phyloP scores from a whole-genome alignment of 2,797 vertebrate genomes.

The Serranus cabrilla region DNA sequence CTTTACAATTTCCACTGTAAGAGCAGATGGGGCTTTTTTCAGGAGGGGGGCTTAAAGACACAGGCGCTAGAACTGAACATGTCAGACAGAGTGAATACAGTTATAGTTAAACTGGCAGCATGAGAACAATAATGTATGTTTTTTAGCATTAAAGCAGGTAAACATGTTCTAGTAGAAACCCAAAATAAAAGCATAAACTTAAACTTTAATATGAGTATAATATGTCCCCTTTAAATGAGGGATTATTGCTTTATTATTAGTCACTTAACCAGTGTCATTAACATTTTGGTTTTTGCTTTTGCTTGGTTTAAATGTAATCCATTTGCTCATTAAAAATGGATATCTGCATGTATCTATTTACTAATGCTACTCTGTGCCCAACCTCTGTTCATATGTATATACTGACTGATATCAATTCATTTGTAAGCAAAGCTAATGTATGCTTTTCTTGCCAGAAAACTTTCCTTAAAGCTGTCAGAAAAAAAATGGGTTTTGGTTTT shows the following conservation, averaged over 20 bases:
- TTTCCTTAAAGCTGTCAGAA: conserved; percentile 23
- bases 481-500: conserved; percentile 37
- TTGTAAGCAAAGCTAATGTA: conserved; percentile 25
- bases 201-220: no score
- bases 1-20: no score
- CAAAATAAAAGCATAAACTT: no score
- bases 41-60: no score
- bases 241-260: conserved; percentile 24
- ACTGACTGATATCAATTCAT: conserved; percentile 12
- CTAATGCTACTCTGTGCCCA: conserved; percentile 58
- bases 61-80: no score
- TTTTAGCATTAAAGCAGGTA: no score
- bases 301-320: conserved; percentile 54
- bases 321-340: conserved; percentile 67
- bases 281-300: conserved; percentile 54
- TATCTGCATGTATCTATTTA: conserved; percentile 74
- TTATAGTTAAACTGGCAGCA: no score
- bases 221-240: not conserved
- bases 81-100: no score
- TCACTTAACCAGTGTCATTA: conserved; percentile 47
- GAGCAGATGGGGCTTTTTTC: no score
- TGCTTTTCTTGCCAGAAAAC: conserved; percentile 22
- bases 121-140: no score
- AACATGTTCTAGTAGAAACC: no score
- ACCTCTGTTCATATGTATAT: conserved; percentile 20